These are phyloP conservation scores for Lindbergichthys nudifrons DNA, from an alignment of 2,797 vertebrate genomes.

Conservation along the genomic window DNA sequence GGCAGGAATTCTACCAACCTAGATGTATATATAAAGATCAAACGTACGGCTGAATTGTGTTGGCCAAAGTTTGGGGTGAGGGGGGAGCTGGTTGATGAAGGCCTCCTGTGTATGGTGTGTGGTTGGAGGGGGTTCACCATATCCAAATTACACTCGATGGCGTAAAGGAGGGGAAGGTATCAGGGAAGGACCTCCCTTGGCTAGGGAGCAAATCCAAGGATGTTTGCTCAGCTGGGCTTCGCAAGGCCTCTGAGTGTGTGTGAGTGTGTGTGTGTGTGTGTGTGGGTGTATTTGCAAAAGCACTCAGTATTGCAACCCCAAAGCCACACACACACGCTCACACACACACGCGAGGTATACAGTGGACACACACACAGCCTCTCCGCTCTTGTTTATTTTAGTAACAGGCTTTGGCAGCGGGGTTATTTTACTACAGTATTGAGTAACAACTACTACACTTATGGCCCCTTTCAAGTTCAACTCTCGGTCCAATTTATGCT, in stretches of 20 bases:
- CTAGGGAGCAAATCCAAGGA: conserved; percentile 69
- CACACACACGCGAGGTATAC: conserved; percentile 35
- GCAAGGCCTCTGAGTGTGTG: conserved; percentile 63
- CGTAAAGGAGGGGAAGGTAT: conserved; percentile 59
- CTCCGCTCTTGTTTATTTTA: conserved; percentile 82
- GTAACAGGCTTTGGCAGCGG: conserved; percentile 82
- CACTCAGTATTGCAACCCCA: conserved; percentile 42
- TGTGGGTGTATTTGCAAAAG: conserved; percentile 46
- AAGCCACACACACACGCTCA: conserved; percentile 40
- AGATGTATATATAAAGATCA: conserved; percentile 85
- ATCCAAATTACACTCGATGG: conserved; percentile 75
- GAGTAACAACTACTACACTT: conserved; percentile 82
- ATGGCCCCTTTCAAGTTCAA: conserved; percentile 77
- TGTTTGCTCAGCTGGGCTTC: conserved; percentile 87
- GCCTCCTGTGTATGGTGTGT: conserved; percentile 72
- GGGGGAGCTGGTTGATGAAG: conserved; percentile 66
- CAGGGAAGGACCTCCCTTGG: conserved; percentile 70
- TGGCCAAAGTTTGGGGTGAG: conserved; percentile 57
- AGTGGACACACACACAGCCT: conserved; percentile 69
- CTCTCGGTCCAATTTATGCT: conserved; percentile 57
- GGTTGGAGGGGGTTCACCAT: conserved; percentile 62
- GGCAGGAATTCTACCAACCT: conserved; percentile 79
- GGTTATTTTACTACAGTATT: conserved; percentile 84
- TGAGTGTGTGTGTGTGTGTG: conserved; percentile 53
- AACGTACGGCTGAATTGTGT: conserved; percentile 73